Percentiles rank a stretch among this genome's conserved stretches.
These are phyloP conservation scores for Apis cerana DNA, from an alignment of 1,140 invertebrate genomes.

Conservation along the genomic window DNA sequence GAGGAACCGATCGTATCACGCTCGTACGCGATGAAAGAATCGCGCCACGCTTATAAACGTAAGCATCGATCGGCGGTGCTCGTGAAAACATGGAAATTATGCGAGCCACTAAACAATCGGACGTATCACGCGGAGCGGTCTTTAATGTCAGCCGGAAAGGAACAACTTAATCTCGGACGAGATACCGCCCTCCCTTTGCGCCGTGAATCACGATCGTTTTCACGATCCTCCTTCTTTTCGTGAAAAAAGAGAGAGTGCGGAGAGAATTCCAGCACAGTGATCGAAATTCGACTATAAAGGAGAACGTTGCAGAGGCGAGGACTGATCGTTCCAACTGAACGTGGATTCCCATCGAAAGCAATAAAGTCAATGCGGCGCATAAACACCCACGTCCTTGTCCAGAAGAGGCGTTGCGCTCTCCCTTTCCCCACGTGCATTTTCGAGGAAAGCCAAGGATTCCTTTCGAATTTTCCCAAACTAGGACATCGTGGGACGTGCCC, in stretches of 20 bases:
- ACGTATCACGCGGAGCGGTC: slow-evolving; percentile 42
- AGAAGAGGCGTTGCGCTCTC: neutral
- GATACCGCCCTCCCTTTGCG: slow-evolving; percentile 29
- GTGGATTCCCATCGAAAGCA: slow-evolving; percentile 48
- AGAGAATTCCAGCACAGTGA: slow-evolving; percentile 50
- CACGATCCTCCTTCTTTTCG: slow-evolving; percentile 4
- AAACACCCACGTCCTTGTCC: slow-evolving; percentile 60
- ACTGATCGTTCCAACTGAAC: slow-evolving; percentile 20
- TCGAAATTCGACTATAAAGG: slow-evolving; percentile 67
- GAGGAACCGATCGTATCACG: too few species aligned
- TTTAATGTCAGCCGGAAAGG: slow-evolving; percentile 50
- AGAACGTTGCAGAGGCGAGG: slow-evolving; percentile 60
- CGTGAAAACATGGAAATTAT: slow-evolving; percentile 58
- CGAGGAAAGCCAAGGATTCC: neutral
- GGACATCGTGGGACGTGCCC: neutral
- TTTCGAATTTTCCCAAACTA: neutral
- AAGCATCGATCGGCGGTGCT: slow-evolving; percentile 35
- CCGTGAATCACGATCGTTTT: slow-evolving; percentile 42
- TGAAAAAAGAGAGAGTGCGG: slow-evolving; percentile 21
- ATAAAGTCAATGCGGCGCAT: slow-evolving; percentile 58
- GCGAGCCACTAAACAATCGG: slow-evolving; percentile 53
- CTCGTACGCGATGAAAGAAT: neutral
- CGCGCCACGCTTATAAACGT: slow-evolving; percentile 14
- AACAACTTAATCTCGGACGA: slow-evolving; percentile 60
- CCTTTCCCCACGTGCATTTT: slow-evolving; percentile 21